These are phyloP conservation scores for Vespertilio murinus DNA, from an alignment of 2,797 vertebrate species.

Conservation along the genomic window DNA sequence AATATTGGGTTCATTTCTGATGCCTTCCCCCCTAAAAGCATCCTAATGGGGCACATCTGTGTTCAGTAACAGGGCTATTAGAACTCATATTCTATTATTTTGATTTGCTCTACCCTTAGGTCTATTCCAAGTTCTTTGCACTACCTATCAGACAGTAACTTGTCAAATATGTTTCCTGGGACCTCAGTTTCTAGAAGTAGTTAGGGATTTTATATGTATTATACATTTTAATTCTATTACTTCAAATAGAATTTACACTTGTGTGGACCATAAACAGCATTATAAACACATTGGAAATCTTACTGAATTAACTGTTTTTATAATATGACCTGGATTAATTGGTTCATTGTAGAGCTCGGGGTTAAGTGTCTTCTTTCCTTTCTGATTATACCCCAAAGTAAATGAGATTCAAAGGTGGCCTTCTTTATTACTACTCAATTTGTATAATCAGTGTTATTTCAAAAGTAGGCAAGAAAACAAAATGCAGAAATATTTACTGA, in stretches of 20 bases:
- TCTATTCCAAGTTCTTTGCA: neutral
- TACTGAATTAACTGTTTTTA: neutral
- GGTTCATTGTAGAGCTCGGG: neutral
- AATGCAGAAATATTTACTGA: neutral
- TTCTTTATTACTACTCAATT: neutral
- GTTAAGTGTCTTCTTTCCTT: neutral
- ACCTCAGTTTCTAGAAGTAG: neutral
- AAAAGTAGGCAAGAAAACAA: neutral
- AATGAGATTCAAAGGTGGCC: neutral
- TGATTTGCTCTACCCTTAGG: neutral
- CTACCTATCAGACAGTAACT: neutral
- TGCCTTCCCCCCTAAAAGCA: neutral
- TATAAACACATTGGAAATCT: neutral
- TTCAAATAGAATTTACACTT: neutral
- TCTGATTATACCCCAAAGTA: neutral
- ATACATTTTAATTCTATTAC: neutral
- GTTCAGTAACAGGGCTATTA: too few species aligned
- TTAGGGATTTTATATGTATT: neutral
- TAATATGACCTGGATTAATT: neutral
- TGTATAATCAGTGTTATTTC: neutral
- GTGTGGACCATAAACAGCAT: neutral
- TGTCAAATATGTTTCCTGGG: neutral
- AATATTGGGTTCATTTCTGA: neutral
- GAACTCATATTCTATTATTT: neutral
- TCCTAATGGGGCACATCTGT: accelerated